Base-by-base conservation (phyloP, 2,888 invertebrate species). In the Xylota segnis region DNA sequence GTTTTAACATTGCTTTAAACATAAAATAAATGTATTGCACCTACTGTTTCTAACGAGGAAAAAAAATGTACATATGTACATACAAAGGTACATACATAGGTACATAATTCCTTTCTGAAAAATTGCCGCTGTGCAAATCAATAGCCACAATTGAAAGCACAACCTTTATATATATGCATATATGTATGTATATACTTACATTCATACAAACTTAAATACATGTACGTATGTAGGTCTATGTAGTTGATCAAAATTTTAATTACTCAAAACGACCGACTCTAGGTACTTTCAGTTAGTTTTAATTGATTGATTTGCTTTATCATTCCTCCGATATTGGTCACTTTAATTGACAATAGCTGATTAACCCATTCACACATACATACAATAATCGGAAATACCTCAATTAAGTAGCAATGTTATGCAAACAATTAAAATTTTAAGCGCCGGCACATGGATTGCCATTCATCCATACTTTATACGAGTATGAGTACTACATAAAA, bases 271-370 rank as follows among this genome's bases (percentile, higher is more conserved):
- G 16, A 29, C 61, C 50, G 72, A 72, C 58, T 14, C 2, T 14
- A 50, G 43, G 43, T 32, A 50, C 3, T 18, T 32, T 56, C 14
- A 43, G 18, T 18, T 23, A 34, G 29, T 29, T 50, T 52, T 40
- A 61, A 40, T 72, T 72, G 61, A 72, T 72, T 52, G 50, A 72
- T 61, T 61, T 61, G 14, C 23, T 58, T 59, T 71, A 71, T 50
- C 71, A 47, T 50, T 58, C 9, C 29, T 12, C 16, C 72, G 61
- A 61, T 72, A 50, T 27, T 47, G 32, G 14, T 71, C 5, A 23
- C 18, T 54, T 68, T 68, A 52, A 68, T 68, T 68, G 54, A 54
- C 27, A 70, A 34, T 37, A 32, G 34, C 50, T 50, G 23, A 71
- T 59, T 71, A 58, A 59, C 47, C 40, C 9, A 47, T 47, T 45